Conservation (phyloP, 1,140 invertebrate genomes). For the Plectrocnemia conspersa region DNA sequence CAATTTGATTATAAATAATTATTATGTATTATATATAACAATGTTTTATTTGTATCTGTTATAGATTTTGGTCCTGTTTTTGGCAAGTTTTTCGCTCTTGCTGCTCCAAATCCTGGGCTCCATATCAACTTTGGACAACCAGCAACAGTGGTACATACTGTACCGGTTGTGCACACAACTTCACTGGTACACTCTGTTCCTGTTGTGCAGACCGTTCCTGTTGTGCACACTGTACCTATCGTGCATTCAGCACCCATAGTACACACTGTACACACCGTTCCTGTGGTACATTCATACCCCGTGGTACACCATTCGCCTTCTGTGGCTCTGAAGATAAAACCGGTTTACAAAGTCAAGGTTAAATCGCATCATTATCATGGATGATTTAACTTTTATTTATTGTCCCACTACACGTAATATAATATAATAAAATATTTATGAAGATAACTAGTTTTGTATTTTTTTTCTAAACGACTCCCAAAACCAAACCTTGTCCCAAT, state of each 20-base stretch:
- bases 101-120: conserved; percentile 26
- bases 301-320: conserved; percentile 34
- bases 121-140: conserved; percentile 29
- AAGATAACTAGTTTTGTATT: no score
- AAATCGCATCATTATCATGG: conserved; percentile 6
- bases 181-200: conserved; percentile 27
- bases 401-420: no score
- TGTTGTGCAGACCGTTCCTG: conserved; percentile 40
- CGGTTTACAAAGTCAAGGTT: conserved; percentile 20
- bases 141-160: conserved; percentile 29
- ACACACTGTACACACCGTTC: conserved; percentile 18
- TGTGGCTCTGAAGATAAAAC: conserved; percentile 25
- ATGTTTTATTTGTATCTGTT: conserved; percentile 15
- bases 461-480: no score
- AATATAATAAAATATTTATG: no score
- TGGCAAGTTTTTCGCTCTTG: conserved; percentile 3
- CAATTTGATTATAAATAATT: no score
- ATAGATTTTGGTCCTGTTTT: conserved; percentile 21
- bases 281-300: conserved; percentile 26
- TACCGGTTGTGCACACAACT: conserved; percentile 23
- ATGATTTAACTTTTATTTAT: no score
- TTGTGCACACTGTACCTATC: conserved; percentile 29
- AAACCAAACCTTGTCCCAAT: no score
- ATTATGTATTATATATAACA: no score
- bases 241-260: conserved; percentile 22